A percentile compares a stretch with the other conserved stretches of the same genome.
These are phyloP conservation scores for Erythrocercus mccallii DNA, from an alignment of 2,113 vertebrate species.

Conservation along the genomic window DNA sequence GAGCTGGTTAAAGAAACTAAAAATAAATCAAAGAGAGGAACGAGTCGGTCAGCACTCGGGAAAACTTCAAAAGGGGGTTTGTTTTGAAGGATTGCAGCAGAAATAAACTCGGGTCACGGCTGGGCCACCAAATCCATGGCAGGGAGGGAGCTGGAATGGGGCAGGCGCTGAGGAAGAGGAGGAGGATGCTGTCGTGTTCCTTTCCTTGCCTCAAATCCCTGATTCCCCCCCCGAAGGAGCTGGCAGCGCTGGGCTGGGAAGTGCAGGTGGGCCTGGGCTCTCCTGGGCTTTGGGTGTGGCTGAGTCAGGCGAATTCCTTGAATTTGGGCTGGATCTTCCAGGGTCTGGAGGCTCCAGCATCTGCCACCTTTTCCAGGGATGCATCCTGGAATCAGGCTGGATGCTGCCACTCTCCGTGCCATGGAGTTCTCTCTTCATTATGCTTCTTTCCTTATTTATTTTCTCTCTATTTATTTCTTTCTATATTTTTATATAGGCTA, in stretches of 20 bases:
- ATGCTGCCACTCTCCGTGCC: not conserved
- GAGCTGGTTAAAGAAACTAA: not conserved
- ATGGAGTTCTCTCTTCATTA: fast-evolving
- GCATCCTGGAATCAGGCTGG: not conserved
- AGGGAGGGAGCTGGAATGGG: not conserved
- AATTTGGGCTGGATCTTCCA: not conserved
- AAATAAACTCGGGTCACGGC: fast-evolving
- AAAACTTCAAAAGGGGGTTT: not conserved
- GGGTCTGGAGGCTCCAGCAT: not conserved
- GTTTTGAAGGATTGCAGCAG: not conserved
- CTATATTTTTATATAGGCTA: not conserved
- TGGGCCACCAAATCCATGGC: fast-evolving
- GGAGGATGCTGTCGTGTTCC: fast-evolving
- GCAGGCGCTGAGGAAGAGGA: not conserved
- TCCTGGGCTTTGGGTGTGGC: not conserved
- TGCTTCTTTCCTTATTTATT: not conserved
- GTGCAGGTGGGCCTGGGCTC: not conserved
- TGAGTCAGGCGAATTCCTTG: not conserved
- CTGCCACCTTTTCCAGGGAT: not conserved
- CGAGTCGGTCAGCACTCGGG: fast-evolving
- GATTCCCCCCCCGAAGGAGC: not conserved
- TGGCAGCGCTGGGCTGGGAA: not conserved
- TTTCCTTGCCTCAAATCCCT: not conserved
- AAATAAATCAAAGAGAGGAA: not conserved
- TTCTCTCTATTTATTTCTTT: not conserved